These are phyloP conservation scores for Spinibarbus caldwelli DNA, from an alignment of 2,797 vertebrate genomes.

Conservation along the genomic window DNA sequence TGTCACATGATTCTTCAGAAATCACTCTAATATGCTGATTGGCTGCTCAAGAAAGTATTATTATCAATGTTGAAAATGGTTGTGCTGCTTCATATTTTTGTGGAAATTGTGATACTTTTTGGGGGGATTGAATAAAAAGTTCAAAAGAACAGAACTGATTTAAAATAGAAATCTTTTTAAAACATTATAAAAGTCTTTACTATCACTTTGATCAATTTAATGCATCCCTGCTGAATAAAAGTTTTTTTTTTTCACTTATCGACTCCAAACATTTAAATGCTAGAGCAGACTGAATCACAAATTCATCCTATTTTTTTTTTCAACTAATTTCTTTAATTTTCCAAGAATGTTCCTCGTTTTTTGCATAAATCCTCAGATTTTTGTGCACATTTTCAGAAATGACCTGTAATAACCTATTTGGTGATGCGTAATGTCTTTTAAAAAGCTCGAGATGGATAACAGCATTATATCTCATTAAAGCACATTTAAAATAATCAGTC, in stretches of 20 bases:
- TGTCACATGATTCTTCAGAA: neutral
- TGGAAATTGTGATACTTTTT: neutral
- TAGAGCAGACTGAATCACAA: neutral
- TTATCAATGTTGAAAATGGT: neutral
- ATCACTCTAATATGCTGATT: neutral
- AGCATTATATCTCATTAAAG: conserved; percentile 53
- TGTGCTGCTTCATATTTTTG: neutral
- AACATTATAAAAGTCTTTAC: neutral
- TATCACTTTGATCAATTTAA: neutral
- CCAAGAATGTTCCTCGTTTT: neutral
- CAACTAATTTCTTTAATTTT: neutral
- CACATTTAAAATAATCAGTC: conserved; percentile 55
- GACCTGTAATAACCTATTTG: neutral
- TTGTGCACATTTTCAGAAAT: neutral
- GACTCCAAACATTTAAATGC: neutral
- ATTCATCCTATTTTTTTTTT: neutral
- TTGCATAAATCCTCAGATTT: neutral
- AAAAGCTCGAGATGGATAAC: conserved; percentile 7
- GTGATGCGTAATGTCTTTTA: neutral
- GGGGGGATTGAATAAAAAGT: neutral
- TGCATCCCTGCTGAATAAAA: neutral
- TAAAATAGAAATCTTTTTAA: neutral
- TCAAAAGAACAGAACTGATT: neutral
- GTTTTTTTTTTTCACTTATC: neutral
- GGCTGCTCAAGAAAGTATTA: neutral